A percentile compares a stretch with the other conserved stretches of the same genome.
These are phyloP conservation scores for Chaetorhynchus papuensis DNA, from an alignment of 2,113 vertebrate genomes.

Conservation along the genomic window DNA sequence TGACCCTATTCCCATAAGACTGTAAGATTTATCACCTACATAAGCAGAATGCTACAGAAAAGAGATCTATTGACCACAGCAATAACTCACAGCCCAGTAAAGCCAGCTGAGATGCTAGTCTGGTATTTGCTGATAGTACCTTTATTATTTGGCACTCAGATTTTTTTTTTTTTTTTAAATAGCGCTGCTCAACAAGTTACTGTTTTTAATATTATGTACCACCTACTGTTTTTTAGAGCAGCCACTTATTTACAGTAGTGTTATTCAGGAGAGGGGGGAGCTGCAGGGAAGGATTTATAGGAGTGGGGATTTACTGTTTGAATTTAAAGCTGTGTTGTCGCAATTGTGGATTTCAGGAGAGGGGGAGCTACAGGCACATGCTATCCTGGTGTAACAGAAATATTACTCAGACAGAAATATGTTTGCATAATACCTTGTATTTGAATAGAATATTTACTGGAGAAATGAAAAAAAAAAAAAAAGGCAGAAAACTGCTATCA, in stretches of 20 bases:
- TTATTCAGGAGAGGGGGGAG: neutral
- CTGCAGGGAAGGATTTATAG: neutral
- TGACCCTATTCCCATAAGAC: slow-evolving; percentile 67
- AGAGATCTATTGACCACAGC: slow-evolving; percentile 69
- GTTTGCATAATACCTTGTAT: neutral
- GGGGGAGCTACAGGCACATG: slow-evolving; percentile 6
- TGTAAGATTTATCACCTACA: slow-evolving; percentile 79
- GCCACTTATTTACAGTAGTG: slow-evolving; percentile 19
- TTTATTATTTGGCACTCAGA: slow-evolving; percentile 17
- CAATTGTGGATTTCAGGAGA: neutral
- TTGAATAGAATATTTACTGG: slow-evolving; percentile 33
- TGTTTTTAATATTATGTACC: slow-evolving; percentile 13
- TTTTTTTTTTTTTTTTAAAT: neutral
- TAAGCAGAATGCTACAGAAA: slow-evolving; percentile 70
- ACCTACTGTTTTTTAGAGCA: neutral
- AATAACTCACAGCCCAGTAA: slow-evolving; percentile 73
- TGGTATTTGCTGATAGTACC: slow-evolving; percentile 71
- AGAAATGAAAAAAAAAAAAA: neutral
- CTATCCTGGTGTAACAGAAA: neutral
- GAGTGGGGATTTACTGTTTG: neutral
- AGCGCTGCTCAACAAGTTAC: slow-evolving; percentile 11
- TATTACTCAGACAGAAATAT: slow-evolving; percentile 11
- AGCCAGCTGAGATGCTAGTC: slow-evolving; percentile 54
- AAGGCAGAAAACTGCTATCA: neutral
- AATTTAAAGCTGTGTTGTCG: neutral